phyloP scores from a whole-genome alignment of 2,888 invertebrate species.

The Spilosoma lubricipeda region DNA sequence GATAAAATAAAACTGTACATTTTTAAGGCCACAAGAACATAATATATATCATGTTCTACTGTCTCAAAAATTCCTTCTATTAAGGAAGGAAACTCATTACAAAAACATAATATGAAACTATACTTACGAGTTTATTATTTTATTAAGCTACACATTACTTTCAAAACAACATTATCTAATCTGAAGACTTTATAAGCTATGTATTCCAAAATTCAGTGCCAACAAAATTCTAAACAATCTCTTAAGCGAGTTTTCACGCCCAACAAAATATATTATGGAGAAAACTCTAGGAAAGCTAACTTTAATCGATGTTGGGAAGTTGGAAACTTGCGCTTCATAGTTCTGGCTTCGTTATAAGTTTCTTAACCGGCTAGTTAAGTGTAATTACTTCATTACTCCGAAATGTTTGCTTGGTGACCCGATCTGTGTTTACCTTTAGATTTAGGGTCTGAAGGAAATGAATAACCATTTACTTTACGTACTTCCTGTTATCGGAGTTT shows the following conservation, averaged over 20 bases:
- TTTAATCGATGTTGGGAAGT: slow-evolving; percentile 49
- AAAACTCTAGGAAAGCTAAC: slow-evolving; percentile 35
- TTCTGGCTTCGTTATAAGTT: slow-evolving; percentile 41
- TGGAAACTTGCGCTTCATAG: slow-evolving; percentile 22
- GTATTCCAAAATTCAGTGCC: slow-evolving; percentile 11
- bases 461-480: slow-evolving; percentile 21
- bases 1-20: too few relatives aligned
- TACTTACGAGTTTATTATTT: too few relatives aligned
- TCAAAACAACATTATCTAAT: slow-evolving; percentile 1
- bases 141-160: neutral
- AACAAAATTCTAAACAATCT: slow-evolving; percentile 30
- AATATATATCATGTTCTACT: too few relatives aligned
- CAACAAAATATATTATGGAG: slow-evolving; percentile 20
- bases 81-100: too few relatives aligned
- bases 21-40: too few relatives aligned
- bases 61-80: too few relatives aligned
- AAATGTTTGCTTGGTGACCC: slow-evolving; percentile 42
- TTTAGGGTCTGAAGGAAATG: slow-evolving; percentile 20
- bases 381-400: slow-evolving; percentile 50
- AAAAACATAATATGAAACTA: neutral
- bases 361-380: slow-evolving; percentile 36
- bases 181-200: slow-evolving; percentile 4
- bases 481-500: slow-evolving; percentile 1
- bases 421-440: slow-evolving; percentile 27
- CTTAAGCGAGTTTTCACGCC: slow-evolving; percentile 32